Evolutionary conservation across 2,113 vertebrate species (phyloP), one percentile per base, ranked within the genome.

Genomic region (Cottus gobio): DNA sequence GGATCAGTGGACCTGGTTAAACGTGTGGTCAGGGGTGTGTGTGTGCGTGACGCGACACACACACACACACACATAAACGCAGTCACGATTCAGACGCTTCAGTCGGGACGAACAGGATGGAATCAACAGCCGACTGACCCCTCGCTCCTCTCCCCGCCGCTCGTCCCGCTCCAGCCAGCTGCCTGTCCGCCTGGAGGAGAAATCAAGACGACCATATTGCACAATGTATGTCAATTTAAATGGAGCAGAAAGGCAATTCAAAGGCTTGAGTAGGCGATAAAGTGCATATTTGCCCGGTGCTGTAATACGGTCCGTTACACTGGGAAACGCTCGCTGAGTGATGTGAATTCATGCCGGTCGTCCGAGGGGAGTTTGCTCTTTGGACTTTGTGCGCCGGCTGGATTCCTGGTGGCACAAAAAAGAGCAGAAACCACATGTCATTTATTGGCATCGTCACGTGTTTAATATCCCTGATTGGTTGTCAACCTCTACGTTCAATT

Each of bases 231-330:
- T 92, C 85, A 84, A 84, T 85, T 87, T 44, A 88, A 92, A 90
- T 89, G 84, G 71, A 88, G 87, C 86, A 85, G 85, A 91, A 86
- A 85, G 82, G 68, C 61, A 89, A 92, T 90, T 90, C 84, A 87
- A 92, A 90, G 87, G 72, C 77, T 67, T 80, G 85, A 90, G 83
- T 75, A 87, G 87, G 91, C 85, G 84, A 92, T 93, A 92, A 93
- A 92, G 82, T 89, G 85, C 86, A 92, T 93, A 91, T 90, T 93
- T 91, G 83, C 78, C 87, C 75, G 50, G 86, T 89, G 79, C 77
- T 86, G 90, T 91, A 93, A 94, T 75, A 88, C 11, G 74, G 80
- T 90, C 89, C 79, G 82, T 87, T 88, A 69, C 80, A 26, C 79
- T 82, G 74, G 85, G 85, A 89, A 87, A 76, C 16, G 37, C 67